Evolutionary conservation across 2,797 vertebrate species (phyloP).

Genomic region (Allobates femoralis): DNA sequence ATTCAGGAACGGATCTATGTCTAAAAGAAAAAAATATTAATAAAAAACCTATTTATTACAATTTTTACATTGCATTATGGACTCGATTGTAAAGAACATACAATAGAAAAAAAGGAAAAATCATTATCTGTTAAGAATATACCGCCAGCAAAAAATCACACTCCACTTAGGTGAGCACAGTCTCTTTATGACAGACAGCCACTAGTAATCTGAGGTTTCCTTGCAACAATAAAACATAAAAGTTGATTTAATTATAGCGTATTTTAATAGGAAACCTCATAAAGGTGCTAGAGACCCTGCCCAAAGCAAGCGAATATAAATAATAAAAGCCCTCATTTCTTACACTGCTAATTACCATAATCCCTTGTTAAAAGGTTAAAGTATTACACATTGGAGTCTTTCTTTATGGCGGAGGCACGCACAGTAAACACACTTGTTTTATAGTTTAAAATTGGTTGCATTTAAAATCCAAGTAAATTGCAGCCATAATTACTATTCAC

Average conservation of each 20-base stretch:
- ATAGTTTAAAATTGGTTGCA: background rate
- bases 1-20: too few species aligned
- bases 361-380: slow-evolving; percentile 28
- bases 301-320: slow-evolving; percentile 49
- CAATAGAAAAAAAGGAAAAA: too few species aligned
- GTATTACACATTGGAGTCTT: slow-evolving; percentile 36
- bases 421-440: slow-evolving; percentile 47
- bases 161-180: background rate
- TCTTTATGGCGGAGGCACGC: slow-evolving; percentile 32
- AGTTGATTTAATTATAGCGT: slow-evolving; percentile 59
- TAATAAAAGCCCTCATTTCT: slow-evolving; percentile 26
- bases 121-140: background rate
- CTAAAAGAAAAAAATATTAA: too few species aligned
- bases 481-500: slow-evolving; percentile 40
- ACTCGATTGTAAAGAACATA: background rate
- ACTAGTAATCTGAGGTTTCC: slow-evolving; percentile 59
- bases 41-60: too few species aligned
- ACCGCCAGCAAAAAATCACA: background rate
- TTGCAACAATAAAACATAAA: slow-evolving; percentile 59
- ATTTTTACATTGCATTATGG: background rate
- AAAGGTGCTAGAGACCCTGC: slow-evolving; percentile 43
- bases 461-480: slow-evolving; percentile 3
- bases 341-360: slow-evolving; percentile 49
- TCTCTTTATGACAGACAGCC: slow-evolving; percentile 55
- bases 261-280: slow-evolving; percentile 59